A percentile compares a stretch with the other conserved stretches of the same genome.
Conservation (phyloP, 2,888 invertebrate genomes). For the Drosophila prostipennis region DNA sequence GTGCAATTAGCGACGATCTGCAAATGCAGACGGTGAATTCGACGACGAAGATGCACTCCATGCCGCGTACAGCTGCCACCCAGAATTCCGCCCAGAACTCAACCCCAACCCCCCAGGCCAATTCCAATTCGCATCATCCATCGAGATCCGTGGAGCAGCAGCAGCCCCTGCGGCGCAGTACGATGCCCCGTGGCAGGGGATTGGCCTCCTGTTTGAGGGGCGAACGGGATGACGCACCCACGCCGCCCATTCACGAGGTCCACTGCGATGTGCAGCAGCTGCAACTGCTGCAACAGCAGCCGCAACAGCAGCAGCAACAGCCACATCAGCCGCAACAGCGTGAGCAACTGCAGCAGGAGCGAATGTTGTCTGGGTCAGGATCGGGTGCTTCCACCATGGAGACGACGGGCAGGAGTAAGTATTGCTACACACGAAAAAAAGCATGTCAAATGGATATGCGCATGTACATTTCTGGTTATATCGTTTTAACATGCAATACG, state of each 20-base stretch:
- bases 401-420: conserved; percentile 77
- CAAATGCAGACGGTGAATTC: conserved; percentile 48
- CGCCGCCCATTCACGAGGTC: conserved; percentile 70
- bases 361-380: conserved; percentile 21
- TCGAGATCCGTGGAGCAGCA: conserved; percentile 55
- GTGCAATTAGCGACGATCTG: conserved; percentile 78
- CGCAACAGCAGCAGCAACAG: conserved; percentile 53
- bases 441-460: too few relatives aligned
- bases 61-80: conserved; percentile 54
- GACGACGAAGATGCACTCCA: conserved; percentile 62
- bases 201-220: conserved; percentile 84
- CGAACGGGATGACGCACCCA: conserved; percentile 82
- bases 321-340: conserved; percentile 49
- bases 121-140: background rate
- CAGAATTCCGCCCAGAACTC: conserved; percentile 21
- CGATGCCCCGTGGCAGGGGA: conserved; percentile 83
- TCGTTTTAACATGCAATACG: too few relatives aligned
- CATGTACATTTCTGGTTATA: too few relatives aligned
- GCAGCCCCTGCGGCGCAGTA: conserved; percentile 75
- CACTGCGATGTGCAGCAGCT: conserved; percentile 63
- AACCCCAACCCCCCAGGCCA: too few relatives aligned
- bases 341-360: conserved; percentile 45
- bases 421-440: too few relatives aligned
- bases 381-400: conserved; percentile 58
- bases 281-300: conserved; percentile 67